A percentile compares a stretch with the other conserved stretches of the same genome.
Conservation (phyloP, 2,888 invertebrate species). For the Galeruca laticollis region DNA sequence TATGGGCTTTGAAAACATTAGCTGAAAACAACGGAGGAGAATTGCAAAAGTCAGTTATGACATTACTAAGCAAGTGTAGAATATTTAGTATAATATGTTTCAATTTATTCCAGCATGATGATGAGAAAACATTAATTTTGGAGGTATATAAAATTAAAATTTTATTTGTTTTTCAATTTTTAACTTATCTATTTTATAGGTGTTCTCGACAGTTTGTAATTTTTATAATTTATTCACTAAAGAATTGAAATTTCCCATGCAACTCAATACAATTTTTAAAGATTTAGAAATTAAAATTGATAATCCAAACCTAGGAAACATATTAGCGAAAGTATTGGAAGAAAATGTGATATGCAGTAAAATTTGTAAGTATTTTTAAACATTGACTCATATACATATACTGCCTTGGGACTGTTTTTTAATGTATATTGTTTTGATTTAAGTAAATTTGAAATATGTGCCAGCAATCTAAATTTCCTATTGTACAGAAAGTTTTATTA, state of each 20-base stretch:
- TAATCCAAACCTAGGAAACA: slow-evolving; percentile 21
- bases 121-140: slow-evolving; percentile 28
- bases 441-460: no score
- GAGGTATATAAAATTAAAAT: no score
- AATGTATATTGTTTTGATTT: no score
- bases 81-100: slow-evolving; percentile 28
- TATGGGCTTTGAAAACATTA: slow-evolving; percentile 34
- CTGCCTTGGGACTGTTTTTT: no score
- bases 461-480: no score
- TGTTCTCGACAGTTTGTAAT: slow-evolving; percentile 25
- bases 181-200: slow-evolving; percentile 29
- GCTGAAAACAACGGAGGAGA: slow-evolving; percentile 6
- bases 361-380: slow-evolving; percentile 30
- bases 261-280: slow-evolving; percentile 28
- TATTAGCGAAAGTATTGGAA: slow-evolving; percentile 24
- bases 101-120: slow-evolving; percentile 27
- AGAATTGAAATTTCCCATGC: slow-evolving; percentile 31
- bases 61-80: slow-evolving; percentile 20
- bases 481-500: no score
- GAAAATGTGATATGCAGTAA: slow-evolving; percentile 27
- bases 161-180: no score
- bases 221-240: slow-evolving; percentile 28
- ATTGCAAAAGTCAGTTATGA: neutral
- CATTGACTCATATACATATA: no score
- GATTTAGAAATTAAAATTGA: slow-evolving; percentile 28